These are phyloP conservation scores for Gouania willdenowi DNA, from an alignment of 2,797 vertebrate species.

Conservation along the genomic window DNA sequence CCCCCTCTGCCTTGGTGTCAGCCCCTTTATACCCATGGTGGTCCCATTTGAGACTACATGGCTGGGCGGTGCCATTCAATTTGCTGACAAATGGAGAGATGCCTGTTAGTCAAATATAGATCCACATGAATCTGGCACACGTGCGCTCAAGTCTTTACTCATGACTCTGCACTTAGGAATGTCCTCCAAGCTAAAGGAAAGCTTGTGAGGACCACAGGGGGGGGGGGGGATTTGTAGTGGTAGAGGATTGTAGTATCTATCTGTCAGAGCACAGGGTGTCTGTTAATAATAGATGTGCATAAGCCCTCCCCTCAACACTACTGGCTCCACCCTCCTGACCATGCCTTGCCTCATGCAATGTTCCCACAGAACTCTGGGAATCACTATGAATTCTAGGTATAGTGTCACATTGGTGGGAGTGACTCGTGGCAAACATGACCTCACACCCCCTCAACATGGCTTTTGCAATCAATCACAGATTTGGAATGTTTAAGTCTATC, in stretches of 20 bases:
- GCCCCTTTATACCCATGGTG: not conserved
- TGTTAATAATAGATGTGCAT: slow-evolving; percentile 56
- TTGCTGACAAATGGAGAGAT: slow-evolving; percentile 36
- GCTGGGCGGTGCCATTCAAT: slow-evolving; percentile 42
- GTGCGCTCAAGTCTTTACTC: slow-evolving; percentile 35
- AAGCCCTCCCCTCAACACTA: not conserved
- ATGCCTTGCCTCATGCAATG: slow-evolving; percentile 13
- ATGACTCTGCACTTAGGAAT: slow-evolving; percentile 54
- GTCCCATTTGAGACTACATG: slow-evolving; percentile 42
- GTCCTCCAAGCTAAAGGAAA: slow-evolving; percentile 32
- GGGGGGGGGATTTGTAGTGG: not conserved
- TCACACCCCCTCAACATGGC: not conserved
- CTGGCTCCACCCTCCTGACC: slow-evolving; percentile 13
- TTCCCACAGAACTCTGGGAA: slow-evolving; percentile 45
- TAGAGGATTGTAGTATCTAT: slow-evolving; percentile 3
- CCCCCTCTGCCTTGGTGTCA: slow-evolving; percentile 16
- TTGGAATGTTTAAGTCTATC: not conserved
- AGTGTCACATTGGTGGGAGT: slow-evolving; percentile 13
- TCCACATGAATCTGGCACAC: slow-evolving; percentile 35
- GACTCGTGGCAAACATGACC: slow-evolving; percentile 1
- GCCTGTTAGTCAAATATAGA: slow-evolving; percentile 60
- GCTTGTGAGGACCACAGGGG: slow-evolving; percentile 16
- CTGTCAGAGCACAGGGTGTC: slow-evolving; percentile 19
- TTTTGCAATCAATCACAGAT: not conserved
- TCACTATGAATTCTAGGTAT: slow-evolving; percentile 21